Conservation (phyloP, 2,113 vertebrate species). For the Thomomys bottae region DNA sequence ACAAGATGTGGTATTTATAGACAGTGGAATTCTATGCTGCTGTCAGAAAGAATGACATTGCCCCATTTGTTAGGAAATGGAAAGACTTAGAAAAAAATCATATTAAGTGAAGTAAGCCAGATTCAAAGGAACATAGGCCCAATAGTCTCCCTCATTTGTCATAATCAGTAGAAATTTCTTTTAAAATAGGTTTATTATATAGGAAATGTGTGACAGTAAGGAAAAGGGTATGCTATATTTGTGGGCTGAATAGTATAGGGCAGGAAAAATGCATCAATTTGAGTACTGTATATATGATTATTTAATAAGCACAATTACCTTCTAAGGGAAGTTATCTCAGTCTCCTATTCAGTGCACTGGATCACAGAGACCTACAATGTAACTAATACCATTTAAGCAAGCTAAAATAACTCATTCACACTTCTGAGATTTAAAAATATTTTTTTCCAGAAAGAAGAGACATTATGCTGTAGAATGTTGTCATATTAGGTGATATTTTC, state of each 20-base stretch:
- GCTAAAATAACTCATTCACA: not conserved
- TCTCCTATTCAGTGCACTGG: not conserved
- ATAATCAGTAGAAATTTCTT: not conserved
- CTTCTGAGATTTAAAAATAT: not conserved
- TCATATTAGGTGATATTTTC: fast-evolving
- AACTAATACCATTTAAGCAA: not conserved
- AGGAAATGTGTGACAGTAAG: not conserved
- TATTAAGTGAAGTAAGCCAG: no score
- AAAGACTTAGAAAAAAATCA: no score
- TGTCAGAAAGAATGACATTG: no score
- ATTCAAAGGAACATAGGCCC: no score
- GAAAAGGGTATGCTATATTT: fast-evolving
- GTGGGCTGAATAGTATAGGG: not conserved
- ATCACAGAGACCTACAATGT: fast-evolving
- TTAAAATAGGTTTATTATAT: not conserved
- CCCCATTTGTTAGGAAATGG: no score
- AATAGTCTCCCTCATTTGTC: no score
- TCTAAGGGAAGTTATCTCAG: not conserved
- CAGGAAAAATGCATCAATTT: not conserved
- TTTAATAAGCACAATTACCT: not conserved
- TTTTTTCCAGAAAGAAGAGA: not conserved
- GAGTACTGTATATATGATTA: not conserved
- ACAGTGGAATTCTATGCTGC: no score
- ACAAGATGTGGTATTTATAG: no score
- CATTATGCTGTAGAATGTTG: fast-evolving